phyloP scores from a whole-genome alignment of 2,888 invertebrate genomes.

The Lypha dubia region DNA sequence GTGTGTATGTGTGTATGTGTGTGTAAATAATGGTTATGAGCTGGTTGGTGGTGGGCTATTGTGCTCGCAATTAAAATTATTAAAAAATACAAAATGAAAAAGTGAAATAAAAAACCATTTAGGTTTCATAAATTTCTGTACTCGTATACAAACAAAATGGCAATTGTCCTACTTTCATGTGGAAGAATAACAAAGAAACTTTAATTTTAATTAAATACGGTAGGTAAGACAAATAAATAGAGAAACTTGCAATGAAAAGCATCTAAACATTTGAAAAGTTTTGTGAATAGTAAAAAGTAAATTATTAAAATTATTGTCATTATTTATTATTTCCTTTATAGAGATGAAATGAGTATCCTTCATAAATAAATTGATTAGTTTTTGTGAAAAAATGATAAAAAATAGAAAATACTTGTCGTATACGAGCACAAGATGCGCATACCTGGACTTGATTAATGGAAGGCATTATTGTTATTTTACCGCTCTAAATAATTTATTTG shows the following conservation, averaged over 20 bases:
- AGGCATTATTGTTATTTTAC: background rate
- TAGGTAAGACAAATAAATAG: constrained; percentile 32
- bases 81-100: background rate
- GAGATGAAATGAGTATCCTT: background rate
- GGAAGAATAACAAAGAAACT: constrained; percentile 23
- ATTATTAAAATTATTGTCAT: background rate
- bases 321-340: background rate
- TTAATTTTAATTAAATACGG: constrained; percentile 53
- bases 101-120: constrained; percentile 24
- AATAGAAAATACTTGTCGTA: background rate
- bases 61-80: constrained; percentile 49
- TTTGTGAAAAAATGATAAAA: background rate
- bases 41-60: constrained; percentile 48
- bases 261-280: background rate
- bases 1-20: no score
- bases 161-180: constrained; percentile 52
- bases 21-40: constrained; percentile 27
- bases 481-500: constrained; percentile 35
- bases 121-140: constrained; percentile 37
- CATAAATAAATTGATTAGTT: constrained; percentile 12
- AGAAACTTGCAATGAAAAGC: constrained; percentile 6
- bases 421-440: no score
- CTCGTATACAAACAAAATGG: constrained; percentile 42
- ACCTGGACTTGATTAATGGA: background rate
- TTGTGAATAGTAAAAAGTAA: background rate